phyloP scores from a whole-genome alignment of 2,113 vertebrate species.

The Bujurquina vittata region DNA sequence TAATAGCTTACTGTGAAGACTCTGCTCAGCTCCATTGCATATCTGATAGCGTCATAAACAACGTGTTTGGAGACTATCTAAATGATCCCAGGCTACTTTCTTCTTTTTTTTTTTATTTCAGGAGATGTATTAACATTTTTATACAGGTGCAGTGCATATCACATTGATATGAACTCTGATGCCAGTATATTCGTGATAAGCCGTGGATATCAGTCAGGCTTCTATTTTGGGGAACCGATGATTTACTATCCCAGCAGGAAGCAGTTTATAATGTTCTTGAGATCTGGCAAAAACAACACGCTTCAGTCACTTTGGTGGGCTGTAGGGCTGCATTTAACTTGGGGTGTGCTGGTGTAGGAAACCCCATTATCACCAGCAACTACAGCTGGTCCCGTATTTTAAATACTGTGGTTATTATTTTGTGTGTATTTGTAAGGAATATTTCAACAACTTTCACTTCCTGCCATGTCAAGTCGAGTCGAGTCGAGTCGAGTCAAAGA shows the following conservation, averaged over 20 bases:
- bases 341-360: neutral
- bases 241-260: neutral
- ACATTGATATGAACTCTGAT: neutral
- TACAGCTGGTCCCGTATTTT: neutral
- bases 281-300: neutral
- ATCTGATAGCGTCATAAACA: neutral
- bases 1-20: neutral
- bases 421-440: neutral
- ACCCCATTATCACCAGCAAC: neutral
- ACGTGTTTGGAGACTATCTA: neutral
- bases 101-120: neutral
- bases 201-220: neutral
- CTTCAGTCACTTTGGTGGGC: neutral
- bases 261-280: neutral
- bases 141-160: neutral
- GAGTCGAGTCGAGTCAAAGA: too few species aligned
- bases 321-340: neutral
- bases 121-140: neutral
- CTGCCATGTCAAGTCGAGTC: neutral
- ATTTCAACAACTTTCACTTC: neutral
- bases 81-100: neutral
- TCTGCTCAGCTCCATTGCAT: neutral
- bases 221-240: slow-evolving; percentile 3
- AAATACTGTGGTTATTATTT: neutral
- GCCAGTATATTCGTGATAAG: neutral